Evolutionary conservation across 2,113 vertebrate species (phyloP).

Genomic region (Nerophis ophidion): DNA sequence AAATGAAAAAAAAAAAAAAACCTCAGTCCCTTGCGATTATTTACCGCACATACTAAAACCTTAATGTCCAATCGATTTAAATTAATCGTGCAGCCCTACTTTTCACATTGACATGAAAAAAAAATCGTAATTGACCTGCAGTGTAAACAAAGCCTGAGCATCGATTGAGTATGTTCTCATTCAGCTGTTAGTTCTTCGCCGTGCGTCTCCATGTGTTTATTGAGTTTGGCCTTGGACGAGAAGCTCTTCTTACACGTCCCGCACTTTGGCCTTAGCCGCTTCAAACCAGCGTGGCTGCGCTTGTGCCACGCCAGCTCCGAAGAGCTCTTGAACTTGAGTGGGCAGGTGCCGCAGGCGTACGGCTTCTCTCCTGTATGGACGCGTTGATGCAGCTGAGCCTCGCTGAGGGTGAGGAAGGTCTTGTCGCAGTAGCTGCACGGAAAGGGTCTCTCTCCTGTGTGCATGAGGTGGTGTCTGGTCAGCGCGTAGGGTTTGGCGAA

Average conservation of each 20-base stretch:
- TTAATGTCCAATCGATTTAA: too few relatives aligned
- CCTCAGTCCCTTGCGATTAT: too few relatives aligned
- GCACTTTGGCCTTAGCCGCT: conserved; percentile 33
- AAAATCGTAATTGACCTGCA: too few relatives aligned
- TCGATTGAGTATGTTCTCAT: background rate
- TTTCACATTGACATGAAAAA: too few relatives aligned
- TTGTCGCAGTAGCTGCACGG: conserved; percentile 66
- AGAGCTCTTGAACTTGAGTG: conserved; percentile 66
- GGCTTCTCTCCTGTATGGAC: conserved; percentile 70
- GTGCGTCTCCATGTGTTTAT: conserved; percentile 57
- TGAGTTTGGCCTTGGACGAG: conserved; percentile 50
- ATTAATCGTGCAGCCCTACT: too few relatives aligned
- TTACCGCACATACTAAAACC: too few relatives aligned
- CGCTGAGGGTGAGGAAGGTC: conserved; percentile 62
- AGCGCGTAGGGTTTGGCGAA: conserved; percentile 68
- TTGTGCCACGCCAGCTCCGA: conserved; percentile 67
- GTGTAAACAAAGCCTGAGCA: too few relatives aligned
- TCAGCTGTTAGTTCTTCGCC: background rate
- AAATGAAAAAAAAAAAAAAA: too few relatives aligned
- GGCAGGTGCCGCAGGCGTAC: conserved; percentile 55
- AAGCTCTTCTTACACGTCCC: conserved; percentile 49
- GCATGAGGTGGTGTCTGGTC: conserved; percentile 66
- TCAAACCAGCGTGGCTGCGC: conserved; percentile 46
- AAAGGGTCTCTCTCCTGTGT: conserved; percentile 74
- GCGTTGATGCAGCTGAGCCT: conserved; percentile 64